Evolutionary conservation across 1,140 invertebrate genomes (phyloP), one percentile per base, ranked within the genome.

Genomic region (Apis dorsata): DNA sequence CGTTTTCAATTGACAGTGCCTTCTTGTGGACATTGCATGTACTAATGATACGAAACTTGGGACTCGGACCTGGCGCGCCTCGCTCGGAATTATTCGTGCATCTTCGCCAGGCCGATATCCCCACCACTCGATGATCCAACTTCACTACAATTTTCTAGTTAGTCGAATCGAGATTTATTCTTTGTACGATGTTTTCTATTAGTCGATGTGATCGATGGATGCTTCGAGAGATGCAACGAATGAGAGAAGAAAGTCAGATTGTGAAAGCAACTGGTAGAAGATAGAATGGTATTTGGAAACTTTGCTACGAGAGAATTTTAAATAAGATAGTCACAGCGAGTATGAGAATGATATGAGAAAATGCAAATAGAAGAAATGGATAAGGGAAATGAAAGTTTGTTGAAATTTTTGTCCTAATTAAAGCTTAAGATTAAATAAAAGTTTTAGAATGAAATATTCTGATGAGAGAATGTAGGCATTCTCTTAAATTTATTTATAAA

Each of bases 21-120:
- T 60, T 82, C 80, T 77, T 13, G 55, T 19, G 80, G 49, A 13
- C 24, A 51, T 9, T 15, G 63, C 24, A 44, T 17, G 28, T 55
- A 82, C 80, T 62, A 69, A 55, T 77, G 73, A 77, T 82, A 75
- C 71, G 17, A 49, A 21, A 9, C 12, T 66, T 75, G 71, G 71
- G 79, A 75, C 79, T 69, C 44, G 63, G 59, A 72, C 68, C 69
- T 62, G 69, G 17, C 51, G 60, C 19, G 53, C 62, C 51, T n/a
- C 21, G 1, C 1, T 81, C 63, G 80, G 65, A 19, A 1, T 10
- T 1, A 19, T 12, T 81, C 80, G 73, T 60, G 44, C 15, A 1
- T 34, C 2, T 57, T 60, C 74, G 73, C 19, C 13, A 17, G 24
- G 12, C 51, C 34, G 53, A 19, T 24, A 11, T 12, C 63, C 63